A percentile compares a stretch with the other conserved stretches of the same genome.
Conservation (phyloP, 2,797 vertebrate species). For the Karalla daura region DNA sequence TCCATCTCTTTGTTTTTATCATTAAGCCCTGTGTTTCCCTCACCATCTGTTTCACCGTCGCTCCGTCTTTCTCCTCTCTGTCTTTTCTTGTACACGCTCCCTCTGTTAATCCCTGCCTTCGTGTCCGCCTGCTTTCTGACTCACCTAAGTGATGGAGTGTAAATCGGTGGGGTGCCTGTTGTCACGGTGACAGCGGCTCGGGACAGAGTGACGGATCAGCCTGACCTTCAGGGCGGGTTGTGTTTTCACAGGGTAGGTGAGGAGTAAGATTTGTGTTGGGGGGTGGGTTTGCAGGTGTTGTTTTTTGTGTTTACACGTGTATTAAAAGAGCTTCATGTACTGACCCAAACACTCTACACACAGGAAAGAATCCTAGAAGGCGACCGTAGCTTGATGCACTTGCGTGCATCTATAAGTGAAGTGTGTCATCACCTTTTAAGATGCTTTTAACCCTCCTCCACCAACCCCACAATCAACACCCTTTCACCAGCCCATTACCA, state of each 20-base stretch:
- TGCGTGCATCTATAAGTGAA: conserved; percentile 30
- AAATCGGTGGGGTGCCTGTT: conserved; percentile 77
- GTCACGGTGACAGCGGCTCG: conserved; percentile 76
- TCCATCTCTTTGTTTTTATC: conserved; percentile 50
- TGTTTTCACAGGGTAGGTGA: conserved; percentile 10
- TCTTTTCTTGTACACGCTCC: conserved; percentile 23
- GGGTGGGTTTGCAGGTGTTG: background rate
- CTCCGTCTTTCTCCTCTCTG: conserved; percentile 18
- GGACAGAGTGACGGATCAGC: conserved; percentile 77
- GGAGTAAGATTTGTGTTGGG: background rate
- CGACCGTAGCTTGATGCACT: background rate
- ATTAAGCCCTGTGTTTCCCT: conserved; percentile 50
- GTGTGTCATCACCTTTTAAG: conserved; percentile 53
- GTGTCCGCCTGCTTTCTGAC: conserved; percentile 49
- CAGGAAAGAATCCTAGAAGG: conserved; percentile 4
- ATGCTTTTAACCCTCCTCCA: conserved; percentile 60
- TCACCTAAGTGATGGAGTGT: conserved; percentile 76
- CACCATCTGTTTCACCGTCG: conserved; percentile 46
- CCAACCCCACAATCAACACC: conserved; percentile 13
- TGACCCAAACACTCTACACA: conserved; percentile 4
- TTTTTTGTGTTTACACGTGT: conserved; percentile 19
- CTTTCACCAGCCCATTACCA: conserved; percentile 61
- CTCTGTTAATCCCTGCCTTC: conserved; percentile 41
- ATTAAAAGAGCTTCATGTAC: conserved; percentile 6
- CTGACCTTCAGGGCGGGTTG: conserved; percentile 72